Base-by-base conservation (phyloP, 2,797 vertebrate genomes). In the Clamator glandarius region DNA sequence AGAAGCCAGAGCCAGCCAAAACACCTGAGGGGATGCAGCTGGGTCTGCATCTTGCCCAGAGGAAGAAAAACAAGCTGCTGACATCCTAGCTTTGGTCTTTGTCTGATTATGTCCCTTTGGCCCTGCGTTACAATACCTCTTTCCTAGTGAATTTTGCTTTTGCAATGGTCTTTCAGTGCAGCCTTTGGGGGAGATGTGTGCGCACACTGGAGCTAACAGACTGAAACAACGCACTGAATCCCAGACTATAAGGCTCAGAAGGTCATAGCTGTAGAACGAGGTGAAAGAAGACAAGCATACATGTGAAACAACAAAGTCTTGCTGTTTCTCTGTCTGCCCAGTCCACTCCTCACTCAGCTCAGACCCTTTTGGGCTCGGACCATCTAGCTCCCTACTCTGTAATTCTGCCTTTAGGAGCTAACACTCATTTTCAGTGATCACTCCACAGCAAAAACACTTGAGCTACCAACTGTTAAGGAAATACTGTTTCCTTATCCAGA, bases 271-370 rank as follows among this genome's bases (percentile, higher is more conserved):
- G 46, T 4, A 52, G 61, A 39, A 21, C 5, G 21, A 62, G 10
- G 42, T 26, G 17, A 52, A 59, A 62, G 57, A 68, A 64, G 31
- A 51, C n/a, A 5, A 6, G 14, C 8, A 24, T 12, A 28, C 0
- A 1, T 1, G 31, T 4, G 11, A 69, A 68, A 51, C 0, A 7
- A 44, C 36, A 44, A 61, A 15, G 10, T 12, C 6, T 54, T 75
- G 24, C 36, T 57, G 25, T 25, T 76, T 58, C 52, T 79, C 7
- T n/a, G 11, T 41, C 52, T 77, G n/a, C 52, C 54, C 50, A 23
- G 39, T 36, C 16, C 15, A 2, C 21, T 25, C 39, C 73, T 28
- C 36, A 42, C 73, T 28, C 36, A 42, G 69, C 20, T 29, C 84
- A 67, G 52, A 76, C 19, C 51, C 29, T 77, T 57, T 23, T 33